Percentiles rank a stretch among this genome's conserved stretches.
These are phyloP conservation scores for Conops quadrifasciatus DNA, from an alignment of 2,888 invertebrate species.

Conservation along the genomic window DNA sequence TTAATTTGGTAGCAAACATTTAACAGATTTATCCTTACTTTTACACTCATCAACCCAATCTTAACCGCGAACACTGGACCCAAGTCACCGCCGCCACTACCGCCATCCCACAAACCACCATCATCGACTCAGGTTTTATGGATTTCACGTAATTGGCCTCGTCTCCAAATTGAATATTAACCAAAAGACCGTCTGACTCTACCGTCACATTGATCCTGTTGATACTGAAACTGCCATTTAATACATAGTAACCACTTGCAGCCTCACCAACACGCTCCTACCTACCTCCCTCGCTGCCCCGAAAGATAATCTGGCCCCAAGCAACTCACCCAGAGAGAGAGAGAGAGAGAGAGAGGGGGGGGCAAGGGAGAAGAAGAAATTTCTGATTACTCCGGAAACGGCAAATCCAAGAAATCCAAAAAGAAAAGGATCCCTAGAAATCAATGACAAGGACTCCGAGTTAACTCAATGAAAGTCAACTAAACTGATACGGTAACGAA, in stretches of 20 bases:
- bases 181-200: neutral
- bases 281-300: neutral
- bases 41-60: neutral
- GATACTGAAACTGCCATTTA: slow-evolving; percentile 11
- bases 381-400: neutral
- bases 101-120: neutral
- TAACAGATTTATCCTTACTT: too few species aligned
- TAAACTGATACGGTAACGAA: slow-evolving; percentile 6
- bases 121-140: too few species aligned
- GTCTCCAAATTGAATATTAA: slow-evolving; percentile 24
- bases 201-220: neutral
- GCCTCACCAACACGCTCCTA: neutral
- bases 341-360: neutral
- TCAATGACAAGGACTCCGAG: slow-evolving; percentile 25
- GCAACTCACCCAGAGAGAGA: too few species aligned
- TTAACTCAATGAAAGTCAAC: slow-evolving; percentile 10
- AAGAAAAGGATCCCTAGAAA: slow-evolving; percentile 14
- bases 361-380: neutral
- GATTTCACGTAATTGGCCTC: slow-evolving; percentile 20
- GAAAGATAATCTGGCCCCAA: neutral
- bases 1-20: too few species aligned
- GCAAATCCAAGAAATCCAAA: slow-evolving; percentile 5
- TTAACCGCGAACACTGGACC: neutral
- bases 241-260: neutral
- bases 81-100: neutral